Evolutionary conservation across 2,888 invertebrate genomes (phyloP).

Genomic region (Morpho achilles): DNA sequence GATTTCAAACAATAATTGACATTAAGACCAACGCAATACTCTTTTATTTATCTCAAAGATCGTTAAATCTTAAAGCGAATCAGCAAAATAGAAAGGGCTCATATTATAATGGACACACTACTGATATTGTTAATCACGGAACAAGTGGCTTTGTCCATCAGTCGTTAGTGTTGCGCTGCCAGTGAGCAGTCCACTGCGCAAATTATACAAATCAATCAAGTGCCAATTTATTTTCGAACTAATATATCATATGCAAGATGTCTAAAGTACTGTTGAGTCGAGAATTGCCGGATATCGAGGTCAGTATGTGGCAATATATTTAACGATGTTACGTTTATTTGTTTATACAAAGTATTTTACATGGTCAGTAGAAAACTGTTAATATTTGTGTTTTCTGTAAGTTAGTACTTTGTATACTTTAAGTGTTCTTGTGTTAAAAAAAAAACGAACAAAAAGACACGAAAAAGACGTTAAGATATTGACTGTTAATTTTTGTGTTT

Average conservation of each 20-base stretch:
- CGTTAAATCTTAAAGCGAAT: no score
- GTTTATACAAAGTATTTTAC: no score
- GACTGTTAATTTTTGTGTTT: no score
- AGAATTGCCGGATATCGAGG: slow-evolving; percentile 91
- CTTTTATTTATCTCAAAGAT: not conserved
- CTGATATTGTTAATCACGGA: slow-evolving; percentile 9
- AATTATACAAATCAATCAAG: not conserved
- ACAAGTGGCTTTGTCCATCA: slow-evolving; percentile 29
- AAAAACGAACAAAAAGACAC: no score
- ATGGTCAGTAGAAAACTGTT: no score
- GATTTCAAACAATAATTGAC: not conserved
- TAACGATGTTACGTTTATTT: not conserved
- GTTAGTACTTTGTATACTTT: no score
- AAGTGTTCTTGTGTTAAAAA: no score
- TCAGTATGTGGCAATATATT: slow-evolving; percentile 52
- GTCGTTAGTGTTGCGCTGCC: slow-evolving; percentile 70
- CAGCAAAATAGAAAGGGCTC: slow-evolving; percentile 4
- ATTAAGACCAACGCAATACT: not conserved
- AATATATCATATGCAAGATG: slow-evolving; percentile 44
- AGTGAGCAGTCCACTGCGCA: slow-evolving; percentile 70
- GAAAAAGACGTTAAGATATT: no score
- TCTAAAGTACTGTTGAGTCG: slow-evolving; percentile 80
- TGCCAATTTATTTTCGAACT: slow-evolving; percentile 8
- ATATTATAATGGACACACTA: slow-evolving; percentile 9
- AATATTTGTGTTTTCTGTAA: no score